Evolutionary conservation across 2,797 vertebrate species (phyloP), one percentile per base, ranked within the genome.

Genomic region (Varecia variegata): DNA sequence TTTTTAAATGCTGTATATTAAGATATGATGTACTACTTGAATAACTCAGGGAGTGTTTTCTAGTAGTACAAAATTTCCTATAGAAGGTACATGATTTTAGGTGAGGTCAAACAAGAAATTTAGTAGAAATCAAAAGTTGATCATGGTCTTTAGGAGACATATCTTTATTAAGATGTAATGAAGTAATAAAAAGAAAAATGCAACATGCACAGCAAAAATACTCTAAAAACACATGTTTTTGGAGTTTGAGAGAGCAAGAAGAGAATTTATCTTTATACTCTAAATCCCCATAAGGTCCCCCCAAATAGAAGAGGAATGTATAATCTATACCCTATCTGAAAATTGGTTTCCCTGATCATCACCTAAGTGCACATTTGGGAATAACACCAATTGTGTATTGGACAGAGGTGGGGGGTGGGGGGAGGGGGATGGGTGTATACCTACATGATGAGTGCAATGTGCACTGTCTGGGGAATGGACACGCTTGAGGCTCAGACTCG

Each of bases 51-150:
- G 2, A 83, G 45, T 45, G 47, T 81, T 89, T 85, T 3, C 50
- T 30, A 90, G 23, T 71, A 83, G 15, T 27, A 91, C 13, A 85
- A 93, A 79, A 96, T 88, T 93, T 94, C 7, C 88, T 88, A 91
- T 68, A n/a, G 9, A 93, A 30, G 73, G 58, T 83, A 95, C 10
- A 76, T 40, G 65, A 56, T 88, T 98, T 97, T 88, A 92, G 43
- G 60, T 56, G 56, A 96, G 84, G 1, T 95, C 13, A 87, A 88
- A 62, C 52, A 67, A n/a, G 82, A 82, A 93, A 94, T 58, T 90
- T 90, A 97, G 58, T 58, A 95, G 79, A 97, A 97, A 96, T 52
- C 30, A 88, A 94, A 97, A 30, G 40, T 0, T 88, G n/a, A 88
- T 81, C 10, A 76, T 84, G 21, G 70, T 90, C 38, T 95, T 91